Base-by-base conservation (phyloP, 2,888 invertebrate species). In the Lagria hirta region DNA sequence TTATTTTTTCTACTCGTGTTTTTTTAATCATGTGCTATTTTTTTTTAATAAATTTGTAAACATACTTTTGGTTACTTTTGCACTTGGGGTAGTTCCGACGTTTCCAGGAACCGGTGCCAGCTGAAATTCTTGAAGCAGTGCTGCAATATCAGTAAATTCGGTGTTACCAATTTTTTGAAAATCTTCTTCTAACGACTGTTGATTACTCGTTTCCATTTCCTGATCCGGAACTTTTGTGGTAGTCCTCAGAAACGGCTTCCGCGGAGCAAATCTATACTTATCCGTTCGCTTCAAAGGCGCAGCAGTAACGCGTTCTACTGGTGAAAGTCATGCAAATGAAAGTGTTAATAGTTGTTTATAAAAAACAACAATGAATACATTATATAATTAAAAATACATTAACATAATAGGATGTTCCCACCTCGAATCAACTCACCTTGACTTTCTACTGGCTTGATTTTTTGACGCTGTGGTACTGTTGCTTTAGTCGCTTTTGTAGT, bases 91-190 rank as follows among this genome's bases (percentile, higher is more conserved):
- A 3, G 35, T 41, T 26, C 22, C 33, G n/a, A 17, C 38, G 17
- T 16, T 42, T 2, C 45, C 24, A 18, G 55, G 55, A 8, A 57
- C 15, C 12, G 67, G 64, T n/a, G 62, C 65, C 24, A 59, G 55
- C 43, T 69, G 67, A 4, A 69, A 49, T 22, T 57, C 49, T 21
- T 64, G 56, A 18, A 69, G 42, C 5, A 61, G 64, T 4, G 54
- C 34, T 6, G 64, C 66, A n/a, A 66, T 50, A 32, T 67, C 64
- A 6, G 49, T 55, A 1, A 66, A 43, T 52, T 64, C 60, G 3
- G 62, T 60, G 5, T 61, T 60, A 27, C 60, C 60, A 12, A 42
- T 49, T 4, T 32, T 15, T 2, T 33, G 29, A 7, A 42, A 28
- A 14, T 52, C 47, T 20, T 61, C 51, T 51, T 66, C 66, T 13